These are phyloP conservation scores for Ariolimax columbianus DNA, from an alignment of 2,888 invertebrate genomes.

Conservation along the genomic window DNA sequence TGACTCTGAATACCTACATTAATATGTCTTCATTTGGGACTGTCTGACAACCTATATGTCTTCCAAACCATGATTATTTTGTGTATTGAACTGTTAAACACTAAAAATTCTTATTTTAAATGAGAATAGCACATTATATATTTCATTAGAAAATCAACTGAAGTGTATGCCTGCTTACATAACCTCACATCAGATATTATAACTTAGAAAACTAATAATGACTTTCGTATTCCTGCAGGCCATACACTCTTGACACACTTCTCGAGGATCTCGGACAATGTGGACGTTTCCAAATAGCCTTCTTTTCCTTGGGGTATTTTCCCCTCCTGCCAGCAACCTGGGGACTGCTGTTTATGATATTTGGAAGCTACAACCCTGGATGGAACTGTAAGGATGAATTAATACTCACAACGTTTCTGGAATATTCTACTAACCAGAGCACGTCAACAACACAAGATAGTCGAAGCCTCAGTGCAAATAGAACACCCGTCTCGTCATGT, in stretches of 20 bases:
- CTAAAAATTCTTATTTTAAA: too few relatives aligned
- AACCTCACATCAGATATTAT: not conserved
- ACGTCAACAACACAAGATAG: not conserved
- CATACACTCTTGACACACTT: constrained; percentile 56
- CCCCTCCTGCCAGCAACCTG: constrained; percentile 56
- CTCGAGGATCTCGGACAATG: constrained; percentile 59
- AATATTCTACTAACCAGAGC: not conserved
- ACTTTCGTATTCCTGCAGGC: not conserved
- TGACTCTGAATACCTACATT: too few relatives aligned
- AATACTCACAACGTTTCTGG: not conserved
- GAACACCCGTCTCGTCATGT: not conserved
- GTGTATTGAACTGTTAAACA: too few relatives aligned
- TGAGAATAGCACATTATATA: too few relatives aligned
- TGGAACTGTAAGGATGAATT: constrained; percentile 38
- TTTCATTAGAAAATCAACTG: too few relatives aligned
- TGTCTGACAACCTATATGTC: too few relatives aligned
- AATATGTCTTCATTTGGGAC: too few relatives aligned
- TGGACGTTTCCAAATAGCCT: constrained; percentile 61
- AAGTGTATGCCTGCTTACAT: too few relatives aligned
- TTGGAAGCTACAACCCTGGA: constrained; percentile 61
- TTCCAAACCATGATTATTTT: too few relatives aligned
- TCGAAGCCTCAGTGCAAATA: not conserved
- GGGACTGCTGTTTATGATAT: constrained; percentile 65
- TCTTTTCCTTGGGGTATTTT: constrained; percentile 52
- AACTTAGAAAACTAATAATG: not conserved